A percentile compares a stretch with the other conserved stretches of the same genome.
Evolutionary conservation across 2,797 vertebrate genomes (phyloP).

Genomic region (Pterois miles): DNA sequence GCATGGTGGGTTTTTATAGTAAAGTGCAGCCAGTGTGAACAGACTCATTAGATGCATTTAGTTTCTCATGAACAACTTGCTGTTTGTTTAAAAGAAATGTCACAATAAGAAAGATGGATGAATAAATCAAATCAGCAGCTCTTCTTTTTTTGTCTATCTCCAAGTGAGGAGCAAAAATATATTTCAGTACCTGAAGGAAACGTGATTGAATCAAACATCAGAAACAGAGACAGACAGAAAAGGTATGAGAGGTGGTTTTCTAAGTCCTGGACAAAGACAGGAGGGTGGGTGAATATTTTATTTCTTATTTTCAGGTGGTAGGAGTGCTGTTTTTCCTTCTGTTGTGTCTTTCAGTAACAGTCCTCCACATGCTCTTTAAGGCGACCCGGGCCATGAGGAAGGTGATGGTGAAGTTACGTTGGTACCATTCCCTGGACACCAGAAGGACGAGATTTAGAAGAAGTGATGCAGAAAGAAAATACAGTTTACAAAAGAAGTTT

Average conservation of each 20-base stretch:
- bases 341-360: conserved; percentile 65
- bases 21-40: not conserved
- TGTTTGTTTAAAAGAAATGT: not conserved
- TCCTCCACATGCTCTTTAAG: conserved; percentile 83
- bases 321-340: conserved; percentile 35
- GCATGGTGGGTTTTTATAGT: not conserved
- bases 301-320: conserved; percentile 34
- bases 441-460: not conserved
- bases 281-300: not conserved
- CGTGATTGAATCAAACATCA: not conserved
- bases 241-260: not conserved
- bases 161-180: no score
- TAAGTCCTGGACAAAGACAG: not conserved
- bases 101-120: not conserved
- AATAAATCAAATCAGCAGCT: not conserved
- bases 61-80: not conserved
- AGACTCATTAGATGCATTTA: not conserved
- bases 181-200: not conserved
- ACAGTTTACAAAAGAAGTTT: not conserved
- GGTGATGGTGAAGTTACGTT: conserved; percentile 93
- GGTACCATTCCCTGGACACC: conserved; percentile 92
- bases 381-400: conserved; percentile 91
- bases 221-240: not conserved
- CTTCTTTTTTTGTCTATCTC: not conserved
- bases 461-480: not conserved